Base-by-base conservation (phyloP, 1,140 invertebrate genomes). In the Archegozetes longisetosus region DNA sequence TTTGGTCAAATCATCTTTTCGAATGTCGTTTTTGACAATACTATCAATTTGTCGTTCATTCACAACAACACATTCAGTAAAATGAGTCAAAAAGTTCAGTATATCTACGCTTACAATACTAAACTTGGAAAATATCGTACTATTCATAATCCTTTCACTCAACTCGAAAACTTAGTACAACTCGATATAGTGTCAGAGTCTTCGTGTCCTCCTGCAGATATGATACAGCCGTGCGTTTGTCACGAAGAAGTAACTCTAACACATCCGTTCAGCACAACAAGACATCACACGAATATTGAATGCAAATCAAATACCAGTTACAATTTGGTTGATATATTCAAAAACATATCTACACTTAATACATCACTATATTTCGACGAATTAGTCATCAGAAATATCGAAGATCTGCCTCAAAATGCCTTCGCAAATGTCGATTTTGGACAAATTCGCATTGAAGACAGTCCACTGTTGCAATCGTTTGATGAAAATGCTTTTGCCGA, bases 101-200 rank as follows among this genome's bases (percentile, higher is more conserved):
- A 2, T 24, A n/a, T 57, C 17, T 57, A 57, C 28, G 55, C 55
- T 2, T 57, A 57, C 55, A 57, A 57, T 24, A 57, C 55, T 13
- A 46, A n/a, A 2, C 17, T 57, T 1, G 29, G 48, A 50, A 29
- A 3, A 14, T 57, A 57, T n/a, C 55, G 55, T 17, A n/a, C 55
- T 17, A 57, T 26, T 17, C 20, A 50, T 17, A n/a, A 29, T 3
- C 55, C 55, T 25, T 49, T 57, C 2, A 46, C 29, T 14, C 13
- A 13, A 24, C 17, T 57, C n/a, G 23, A 27, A 50, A 57, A 57
- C 29, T 23, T 57, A 2, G 48, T 46, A 1, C 29, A 57, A 50
- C 6, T 57, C 17, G 29, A 57, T 24, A 57, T 57, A 20, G 55
- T 46, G 1, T 57, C 55, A 17, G 13, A 47, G 17, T 22, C 3